Evolutionary conservation across 2,113 vertebrate species (phyloP).

Genomic region (Vicugna pacos): DNA sequence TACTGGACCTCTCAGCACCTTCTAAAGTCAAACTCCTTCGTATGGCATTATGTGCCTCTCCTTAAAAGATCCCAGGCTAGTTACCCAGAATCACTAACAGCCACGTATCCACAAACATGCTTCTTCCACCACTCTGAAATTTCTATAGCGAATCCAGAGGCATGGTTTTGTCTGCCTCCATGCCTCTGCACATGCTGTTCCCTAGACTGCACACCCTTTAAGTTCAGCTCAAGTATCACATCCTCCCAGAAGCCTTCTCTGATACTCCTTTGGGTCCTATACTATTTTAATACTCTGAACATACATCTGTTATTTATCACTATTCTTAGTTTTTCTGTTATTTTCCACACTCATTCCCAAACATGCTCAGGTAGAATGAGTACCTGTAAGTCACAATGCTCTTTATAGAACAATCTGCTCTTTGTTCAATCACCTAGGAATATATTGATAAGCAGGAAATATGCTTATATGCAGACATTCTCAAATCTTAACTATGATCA

Average conservation of each 20-base stretch:
- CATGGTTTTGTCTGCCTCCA: not conserved
- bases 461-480: not conserved
- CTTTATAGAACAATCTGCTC: not conserved
- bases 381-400: not conserved
- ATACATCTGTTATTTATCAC: not conserved
- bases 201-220: not conserved
- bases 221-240: not conserved
- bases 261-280: not conserved
- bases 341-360: not conserved
- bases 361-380: not conserved
- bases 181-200: not conserved
- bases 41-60: not conserved
- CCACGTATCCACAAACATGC: not conserved
- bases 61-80: not conserved
- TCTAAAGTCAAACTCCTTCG: not conserved
- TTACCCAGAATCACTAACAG: constrained; percentile 2
- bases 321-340: not conserved
- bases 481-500: not conserved
- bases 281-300: not conserved
- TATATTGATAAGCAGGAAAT: not conserved
- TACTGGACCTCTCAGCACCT: not conserved
- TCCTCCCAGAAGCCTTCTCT: not conserved
- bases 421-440: not conserved
- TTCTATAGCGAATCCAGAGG: not conserved
- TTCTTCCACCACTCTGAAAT: not conserved